These are phyloP conservation scores for Phymorhynchus buccinoides DNA, from an alignment of 1,140 invertebrate species.

Conservation along the genomic window DNA sequence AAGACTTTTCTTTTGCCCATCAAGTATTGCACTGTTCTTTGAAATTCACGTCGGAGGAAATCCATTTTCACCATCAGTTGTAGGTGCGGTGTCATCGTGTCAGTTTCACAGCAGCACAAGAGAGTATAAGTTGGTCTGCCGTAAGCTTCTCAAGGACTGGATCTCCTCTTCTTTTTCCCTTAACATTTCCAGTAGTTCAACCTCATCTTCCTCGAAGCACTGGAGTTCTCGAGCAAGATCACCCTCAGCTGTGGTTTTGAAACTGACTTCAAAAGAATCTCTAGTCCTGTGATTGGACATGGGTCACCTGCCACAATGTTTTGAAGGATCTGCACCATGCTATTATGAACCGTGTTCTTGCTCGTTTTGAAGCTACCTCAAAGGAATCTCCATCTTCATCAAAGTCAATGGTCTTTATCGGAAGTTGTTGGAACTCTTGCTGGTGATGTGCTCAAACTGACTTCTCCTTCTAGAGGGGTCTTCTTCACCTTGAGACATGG, in stretches of 20 bases:
- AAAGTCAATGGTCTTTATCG: neutral
- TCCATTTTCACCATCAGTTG: neutral
- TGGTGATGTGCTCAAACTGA: neutral
- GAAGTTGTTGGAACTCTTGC: neutral
- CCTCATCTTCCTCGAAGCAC: conserved; percentile 37
- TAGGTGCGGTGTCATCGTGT: neutral
- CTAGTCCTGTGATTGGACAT: no score
- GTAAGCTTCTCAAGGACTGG: neutral
- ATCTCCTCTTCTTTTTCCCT: conserved; percentile 35
- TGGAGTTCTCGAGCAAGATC: conserved; percentile 37
- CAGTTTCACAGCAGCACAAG: neutral
- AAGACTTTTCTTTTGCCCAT: neutral
- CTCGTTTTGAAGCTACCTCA: neutral
- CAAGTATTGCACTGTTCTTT: neutral
- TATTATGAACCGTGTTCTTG: no score
- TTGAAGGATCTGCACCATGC: no score
- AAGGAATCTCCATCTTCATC: neutral
- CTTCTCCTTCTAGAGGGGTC: no score
- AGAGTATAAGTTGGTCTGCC: neutral
- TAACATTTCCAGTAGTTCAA: conserved; percentile 35
- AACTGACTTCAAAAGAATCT: neutral
- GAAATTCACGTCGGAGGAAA: neutral
- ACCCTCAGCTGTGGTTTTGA: neutral
- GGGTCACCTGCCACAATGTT: no score
- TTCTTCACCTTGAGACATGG: no score